Conservation (phyloP, 2,888 invertebrate genomes). For the Acrocera orbiculus region DNA sequence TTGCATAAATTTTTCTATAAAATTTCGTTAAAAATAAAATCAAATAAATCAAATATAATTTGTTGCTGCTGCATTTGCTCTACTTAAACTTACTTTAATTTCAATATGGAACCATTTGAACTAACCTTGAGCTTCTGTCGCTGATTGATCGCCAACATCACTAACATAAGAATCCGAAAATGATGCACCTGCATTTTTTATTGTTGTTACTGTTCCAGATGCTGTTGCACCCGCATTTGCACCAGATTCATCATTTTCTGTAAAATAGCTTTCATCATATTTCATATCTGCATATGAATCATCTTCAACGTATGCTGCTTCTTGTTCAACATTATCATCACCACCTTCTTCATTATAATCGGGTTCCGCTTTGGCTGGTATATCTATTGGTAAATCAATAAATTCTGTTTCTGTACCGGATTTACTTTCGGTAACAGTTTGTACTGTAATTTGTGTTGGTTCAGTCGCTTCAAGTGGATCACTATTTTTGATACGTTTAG, state of each 20-base stretch:
- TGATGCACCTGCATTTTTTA: slow-evolving; percentile 19
- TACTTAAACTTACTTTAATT: not conserved
- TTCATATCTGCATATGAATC: slow-evolving; percentile 48
- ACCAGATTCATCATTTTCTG: slow-evolving; percentile 29
- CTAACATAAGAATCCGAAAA: slow-evolving; percentile 28
- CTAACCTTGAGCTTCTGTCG: slow-evolving; percentile 33
- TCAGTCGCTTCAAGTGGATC: slow-evolving; percentile 43
- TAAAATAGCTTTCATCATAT: slow-evolving; percentile 32
- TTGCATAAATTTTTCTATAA: not conserved
- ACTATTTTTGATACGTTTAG: slow-evolving; percentile 31
- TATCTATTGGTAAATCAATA: slow-evolving; percentile 31
- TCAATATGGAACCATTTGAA: slow-evolving; percentile 11
- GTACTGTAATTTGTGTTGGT: slow-evolving; percentile 35
- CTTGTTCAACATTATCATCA: slow-evolving; percentile 44
- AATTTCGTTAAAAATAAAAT: not conserved
- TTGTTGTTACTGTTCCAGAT: slow-evolving; percentile 25
- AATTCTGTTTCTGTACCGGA: slow-evolving; percentile 25
- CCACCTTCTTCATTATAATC: slow-evolving; percentile 46
- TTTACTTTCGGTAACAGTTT: slow-evolving; percentile 33
- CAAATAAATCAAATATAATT: no score
- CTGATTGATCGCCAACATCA: slow-evolving; percentile 28
- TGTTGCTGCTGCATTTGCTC: no score
- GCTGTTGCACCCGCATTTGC: slow-evolving; percentile 19
- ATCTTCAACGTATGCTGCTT: slow-evolving; percentile 45
- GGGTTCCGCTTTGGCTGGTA: slow-evolving; percentile 49